Base-by-base conservation (phyloP, 2,113 vertebrate genomes). In the Myiopsitta monachus region DNA sequence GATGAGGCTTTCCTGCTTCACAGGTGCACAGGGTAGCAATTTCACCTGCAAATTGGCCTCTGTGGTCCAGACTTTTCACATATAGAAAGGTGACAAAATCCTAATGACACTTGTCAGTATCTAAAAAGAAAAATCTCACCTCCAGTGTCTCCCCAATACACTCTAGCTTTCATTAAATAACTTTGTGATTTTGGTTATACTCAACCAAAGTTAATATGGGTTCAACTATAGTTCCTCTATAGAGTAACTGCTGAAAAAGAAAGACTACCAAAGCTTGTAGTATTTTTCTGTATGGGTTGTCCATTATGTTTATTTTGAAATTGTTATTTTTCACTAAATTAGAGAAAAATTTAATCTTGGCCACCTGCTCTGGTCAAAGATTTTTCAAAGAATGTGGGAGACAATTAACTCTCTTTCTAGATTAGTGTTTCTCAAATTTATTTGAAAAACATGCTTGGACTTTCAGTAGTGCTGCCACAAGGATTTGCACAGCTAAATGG, bases 391-490 rank as follows among this genome's bases (percentile, higher is more conserved):
- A 41, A 19, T 41, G 7, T 21, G 36, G 23, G 9, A 59, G 5
- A 67, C 7, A 33, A 39, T 57, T 78, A 3, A 1, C 10, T 70
- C 28, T 67, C 9, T 63, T 83, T 76, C 39, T 44, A 33, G 14
- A 43, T 70, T 26, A 61, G 4, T 4, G 5, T 67, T 90, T 73
- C 77, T 61, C 21, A 54, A 28, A 33, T 67, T 38, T 67, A 52
- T 76, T 61, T 75, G 18, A 49, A 47, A 46, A 63, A 4, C 7
- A 5, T 59, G 1, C 14, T 63, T 90, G 13, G 11, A 90, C 38
- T 6, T 49, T 26, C 5, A 31, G 3, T 41, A n/a, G 2, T 31
- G 21, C 4, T 69, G 18, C 10, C 2, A 1, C 38, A 15, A 74
- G 12, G 7, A 77, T 77, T 28, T 87, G 10, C 44, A 66, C 0